phyloP scores from a whole-genome alignment of 1,140 invertebrate genomes.

The Drosophila persimilis region DNA sequence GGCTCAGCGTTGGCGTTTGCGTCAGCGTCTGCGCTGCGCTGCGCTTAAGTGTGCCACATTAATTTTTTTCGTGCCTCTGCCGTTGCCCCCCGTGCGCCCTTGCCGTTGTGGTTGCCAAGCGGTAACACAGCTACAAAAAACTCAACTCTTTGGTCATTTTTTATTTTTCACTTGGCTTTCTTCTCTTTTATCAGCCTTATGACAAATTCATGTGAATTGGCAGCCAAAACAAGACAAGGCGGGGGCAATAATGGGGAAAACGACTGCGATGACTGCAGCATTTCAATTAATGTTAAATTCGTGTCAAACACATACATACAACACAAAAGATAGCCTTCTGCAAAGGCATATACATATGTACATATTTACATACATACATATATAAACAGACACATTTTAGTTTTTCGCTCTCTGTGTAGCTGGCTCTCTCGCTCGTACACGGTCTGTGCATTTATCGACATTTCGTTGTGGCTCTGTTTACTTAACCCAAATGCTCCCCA shows the following conservation, averaged over 20 bases:
- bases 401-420: constrained; percentile 11
- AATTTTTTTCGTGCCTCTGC: constrained; percentile 41
- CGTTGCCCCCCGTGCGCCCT: background rate
- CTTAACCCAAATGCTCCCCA: constrained; percentile 68
- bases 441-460: constrained; percentile 59
- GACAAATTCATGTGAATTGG: constrained; percentile 79
- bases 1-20: constrained; percentile 27
- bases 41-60: constrained; percentile 76
- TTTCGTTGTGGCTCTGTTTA: constrained; percentile 63
- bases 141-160: constrained; percentile 18
- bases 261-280: constrained; percentile 73
- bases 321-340: constrained; percentile 11
- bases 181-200: constrained; percentile 54
- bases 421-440: constrained; percentile 34
- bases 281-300: constrained; percentile 75
- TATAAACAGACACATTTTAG: constrained; percentile 18
- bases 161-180: constrained; percentile 20
- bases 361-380: constrained; percentile 26
- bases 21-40: constrained; percentile 29
- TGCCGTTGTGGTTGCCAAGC: constrained; percentile 63
- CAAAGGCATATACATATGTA: constrained; percentile 53
- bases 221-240: constrained; percentile 47
- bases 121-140: constrained; percentile 51
- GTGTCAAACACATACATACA: constrained; percentile 49
- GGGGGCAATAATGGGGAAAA: background rate